phyloP scores from a whole-genome alignment of 1,140 invertebrate genomes.

The Cecropterus lyciades region DNA sequence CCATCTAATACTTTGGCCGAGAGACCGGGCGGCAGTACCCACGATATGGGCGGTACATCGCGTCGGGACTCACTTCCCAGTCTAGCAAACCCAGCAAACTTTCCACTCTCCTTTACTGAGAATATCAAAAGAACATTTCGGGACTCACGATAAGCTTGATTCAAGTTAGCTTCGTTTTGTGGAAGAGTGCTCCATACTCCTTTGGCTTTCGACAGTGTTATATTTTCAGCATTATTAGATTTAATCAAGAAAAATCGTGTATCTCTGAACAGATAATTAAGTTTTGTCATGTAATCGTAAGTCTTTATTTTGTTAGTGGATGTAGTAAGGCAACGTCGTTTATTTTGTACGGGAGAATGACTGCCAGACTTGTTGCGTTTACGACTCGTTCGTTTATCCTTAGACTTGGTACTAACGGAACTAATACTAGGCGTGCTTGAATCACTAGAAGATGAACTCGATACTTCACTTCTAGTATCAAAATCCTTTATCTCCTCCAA shows the following conservation, averaged over 20 bases:
- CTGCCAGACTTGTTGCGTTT: conserved; percentile 84
- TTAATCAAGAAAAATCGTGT: conserved; percentile 99
- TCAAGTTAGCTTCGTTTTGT: conserved; percentile 98
- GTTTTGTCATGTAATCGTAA: conserved; percentile 94
- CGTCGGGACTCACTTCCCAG: conserved; percentile 94
- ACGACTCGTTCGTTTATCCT: conserved; percentile 80
- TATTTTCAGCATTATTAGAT: conserved; percentile 98
- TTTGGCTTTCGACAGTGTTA: conserved; percentile 96
- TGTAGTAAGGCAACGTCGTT: conserved; percentile 80
- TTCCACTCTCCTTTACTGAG: conserved; percentile 98
- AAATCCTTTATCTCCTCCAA: conserved; percentile 87
- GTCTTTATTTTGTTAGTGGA: conserved; percentile 85
- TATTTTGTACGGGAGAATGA: conserved; percentile 80
- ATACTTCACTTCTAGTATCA: conserved; percentile 92
- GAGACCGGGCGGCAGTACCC: conserved; percentile 98
- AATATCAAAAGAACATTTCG: conserved; percentile 98
- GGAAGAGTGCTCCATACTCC: conserved; percentile 99
- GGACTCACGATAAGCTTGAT: conserved; percentile 96
- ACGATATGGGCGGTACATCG: conserved; percentile 95
- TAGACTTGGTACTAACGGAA: conserved; percentile 86
- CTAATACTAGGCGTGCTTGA: conserved; percentile 90
- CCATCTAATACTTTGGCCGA: conserved; percentile 96
- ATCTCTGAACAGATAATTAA: conserved; percentile 97
- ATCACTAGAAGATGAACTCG: conserved; percentile 88
- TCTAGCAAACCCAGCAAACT: conserved; percentile 96